These are phyloP conservation scores for Phyllotreta cruciferae DNA, from an alignment of 2,888 invertebrate genomes.

Conservation along the genomic window DNA sequence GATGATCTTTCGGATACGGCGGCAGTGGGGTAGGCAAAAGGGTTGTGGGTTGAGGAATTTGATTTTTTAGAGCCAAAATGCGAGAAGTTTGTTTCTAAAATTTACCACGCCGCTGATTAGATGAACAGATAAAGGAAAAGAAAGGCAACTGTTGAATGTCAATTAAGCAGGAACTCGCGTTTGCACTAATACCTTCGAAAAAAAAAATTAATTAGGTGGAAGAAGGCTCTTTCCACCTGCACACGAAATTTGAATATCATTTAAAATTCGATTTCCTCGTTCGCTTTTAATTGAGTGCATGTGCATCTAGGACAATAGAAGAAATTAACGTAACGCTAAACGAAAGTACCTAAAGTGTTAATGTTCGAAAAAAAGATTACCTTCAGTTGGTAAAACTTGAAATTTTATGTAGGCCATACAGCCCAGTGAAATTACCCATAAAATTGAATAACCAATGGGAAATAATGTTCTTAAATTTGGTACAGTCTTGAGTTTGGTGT, in stretches of 20 bases:
- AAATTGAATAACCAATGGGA: no score
- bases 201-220: conserved; percentile 24
- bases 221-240: conserved; percentile 29
- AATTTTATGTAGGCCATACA: no score
- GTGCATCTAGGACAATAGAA: not conserved
- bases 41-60: not conserved
- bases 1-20: conserved; percentile 27
- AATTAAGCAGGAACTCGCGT: conserved; percentile 4
- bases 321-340: not conserved
- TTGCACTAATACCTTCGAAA: not conserved
- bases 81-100: not conserved
- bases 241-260: conserved; percentile 5
- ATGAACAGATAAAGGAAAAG: conserved; percentile 18
- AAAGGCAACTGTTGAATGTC: conserved; percentile 30
- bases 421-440: no score
- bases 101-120: not conserved
- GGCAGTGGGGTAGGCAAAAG: conserved; percentile 16
- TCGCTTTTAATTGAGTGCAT: no score
- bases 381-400: no score
- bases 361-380: no score
- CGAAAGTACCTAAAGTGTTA: no score
- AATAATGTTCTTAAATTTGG: no score
- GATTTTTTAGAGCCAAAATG: no score
- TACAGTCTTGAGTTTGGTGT: no score
- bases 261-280: not conserved